Evolutionary conservation across 2,113 vertebrate genomes (phyloP).

Genomic region (Choloepus hoffmanni): DNA sequence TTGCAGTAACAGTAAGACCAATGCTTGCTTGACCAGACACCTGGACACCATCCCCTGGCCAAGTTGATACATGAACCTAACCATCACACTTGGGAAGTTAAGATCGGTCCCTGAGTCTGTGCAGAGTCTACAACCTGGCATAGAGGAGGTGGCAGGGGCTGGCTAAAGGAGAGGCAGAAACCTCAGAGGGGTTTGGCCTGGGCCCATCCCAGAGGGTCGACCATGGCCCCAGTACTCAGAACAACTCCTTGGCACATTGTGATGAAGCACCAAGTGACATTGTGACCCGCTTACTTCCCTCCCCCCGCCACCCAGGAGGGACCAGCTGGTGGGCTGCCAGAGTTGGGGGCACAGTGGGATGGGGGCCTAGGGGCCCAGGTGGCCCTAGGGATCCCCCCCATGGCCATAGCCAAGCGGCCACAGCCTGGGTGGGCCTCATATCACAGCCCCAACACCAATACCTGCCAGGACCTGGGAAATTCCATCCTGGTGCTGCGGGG

Average conservation of each 20-base stretch:
- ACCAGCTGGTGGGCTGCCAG: constrained; percentile 12
- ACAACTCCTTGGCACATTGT: constrained; percentile 61
- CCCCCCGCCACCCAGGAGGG: background rate
- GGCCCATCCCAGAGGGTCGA: no score
- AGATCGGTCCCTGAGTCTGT: background rate
- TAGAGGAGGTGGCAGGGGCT: background rate
- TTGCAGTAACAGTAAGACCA: no score
- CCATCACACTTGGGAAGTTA: background rate
- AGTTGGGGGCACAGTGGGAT: no score
- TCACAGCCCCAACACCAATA: constrained; percentile 57
- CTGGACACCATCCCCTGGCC: no score
- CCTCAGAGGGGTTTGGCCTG: no score
- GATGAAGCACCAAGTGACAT: constrained; percentile 52
- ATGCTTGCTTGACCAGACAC: no score
- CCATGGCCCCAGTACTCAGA: background rate
- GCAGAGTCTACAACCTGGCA: background rate
- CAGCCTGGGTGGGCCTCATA: background rate
- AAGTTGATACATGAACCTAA: no score
- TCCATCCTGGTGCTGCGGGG: constrained; percentile 73
- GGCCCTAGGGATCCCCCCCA: constrained; percentile 68
- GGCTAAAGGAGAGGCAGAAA: no score
- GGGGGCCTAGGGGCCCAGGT: constrained; percentile 69
- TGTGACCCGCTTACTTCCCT: constrained; percentile 61
- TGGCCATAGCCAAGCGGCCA: constrained; percentile 67
- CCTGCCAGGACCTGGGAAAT: constrained; percentile 76